Evolutionary conservation across 2,888 invertebrate genomes (phyloP), one percentile per base, ranked within the genome.

Genomic region (Suillia variegata): DNA sequence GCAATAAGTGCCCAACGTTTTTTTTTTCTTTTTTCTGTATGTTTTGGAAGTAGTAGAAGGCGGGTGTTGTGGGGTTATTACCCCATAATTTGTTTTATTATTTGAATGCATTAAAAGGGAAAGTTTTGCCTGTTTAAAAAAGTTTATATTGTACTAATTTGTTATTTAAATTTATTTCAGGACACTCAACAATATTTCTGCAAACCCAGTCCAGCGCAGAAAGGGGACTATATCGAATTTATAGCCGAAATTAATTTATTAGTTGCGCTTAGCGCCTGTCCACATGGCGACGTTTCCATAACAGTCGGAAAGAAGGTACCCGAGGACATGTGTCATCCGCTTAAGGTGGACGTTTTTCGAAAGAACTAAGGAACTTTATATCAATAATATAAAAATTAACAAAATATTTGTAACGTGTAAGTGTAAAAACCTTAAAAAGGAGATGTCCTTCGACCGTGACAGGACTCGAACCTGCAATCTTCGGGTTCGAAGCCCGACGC

Each of bases 181-280:
- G 81, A 83, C 52, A 83, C 84, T 10, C 78, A 82, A 26, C 83
- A 84, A 66, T 85, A 85, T 65, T 85, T 85, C 62, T 82, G 82
- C 64, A 85, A 85, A 58, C 82, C 82, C 2, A 84, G 82, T 64
- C 84, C 84, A 1, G 82, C 83, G 0, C 70, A 71, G 54, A 80
- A 80, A 62, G 84, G 84, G 8, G 84, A 85, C 61, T 84, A 78
- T 58, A 82, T 84, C 62, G 84, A 85, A 69, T 83, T 85, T 61
- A 80, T 84, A 51, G 84, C 84, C 15, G 84, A 84, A 56, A 84
- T 85, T 78, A 81, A 84, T 75, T 67, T 84, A 17, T 68, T 83
- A 58, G 82, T 83, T 13, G 84, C 81, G 18, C 66, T 84, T 2
- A 80, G 83, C 52, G 74, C 81, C 8, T 84, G 84, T 62, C 84